Percentiles rank a stretch among this genome's conserved stretches.
These are phyloP conservation scores for Drosophila engyochracea DNA, from an alignment of 2,888 invertebrate genomes.

Conservation along the genomic window DNA sequence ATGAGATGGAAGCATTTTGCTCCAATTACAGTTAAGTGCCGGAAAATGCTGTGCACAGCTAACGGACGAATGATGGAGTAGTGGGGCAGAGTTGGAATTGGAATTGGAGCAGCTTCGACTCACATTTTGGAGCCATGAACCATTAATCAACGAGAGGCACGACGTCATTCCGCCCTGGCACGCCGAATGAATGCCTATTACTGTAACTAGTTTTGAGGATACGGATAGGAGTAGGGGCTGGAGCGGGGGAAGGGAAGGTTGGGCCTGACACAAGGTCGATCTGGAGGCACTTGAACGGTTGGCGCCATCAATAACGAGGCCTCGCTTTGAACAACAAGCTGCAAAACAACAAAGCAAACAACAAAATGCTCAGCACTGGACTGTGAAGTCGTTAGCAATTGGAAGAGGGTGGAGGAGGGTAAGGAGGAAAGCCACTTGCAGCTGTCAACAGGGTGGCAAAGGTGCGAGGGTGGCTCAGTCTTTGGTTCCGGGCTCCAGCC, in stretches of 20 bases:
- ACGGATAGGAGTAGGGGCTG: background rate
- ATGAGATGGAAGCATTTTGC: conserved; percentile 74
- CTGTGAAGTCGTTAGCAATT: conserved; percentile 62
- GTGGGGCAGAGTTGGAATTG: conserved; percentile 15
- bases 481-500: conserved; percentile 17
- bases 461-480: conserved; percentile 44
- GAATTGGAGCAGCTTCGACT: conserved; percentile 32
- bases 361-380: conserved; percentile 49
- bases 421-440: conserved; percentile 57
- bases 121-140: conserved; percentile 45
- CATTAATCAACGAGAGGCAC: conserved; percentile 73
- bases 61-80: conserved; percentile 56
- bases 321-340: conserved; percentile 72
- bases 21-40: conserved; percentile 78
- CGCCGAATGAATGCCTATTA: conserved; percentile 72
- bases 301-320: conserved; percentile 72
- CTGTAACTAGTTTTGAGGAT: conserved; percentile 47
- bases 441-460: conserved; percentile 68
- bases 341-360: conserved; percentile 70
- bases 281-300: conserved; percentile 55
- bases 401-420: too few relatives aligned
- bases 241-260: background rate
- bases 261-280: conserved; percentile 67
- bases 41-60: conserved; percentile 71
- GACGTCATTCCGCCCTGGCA: conserved; percentile 68